Conservation (phyloP, 2,888 invertebrate genomes). For the Lasioglossum vierecki region DNA sequence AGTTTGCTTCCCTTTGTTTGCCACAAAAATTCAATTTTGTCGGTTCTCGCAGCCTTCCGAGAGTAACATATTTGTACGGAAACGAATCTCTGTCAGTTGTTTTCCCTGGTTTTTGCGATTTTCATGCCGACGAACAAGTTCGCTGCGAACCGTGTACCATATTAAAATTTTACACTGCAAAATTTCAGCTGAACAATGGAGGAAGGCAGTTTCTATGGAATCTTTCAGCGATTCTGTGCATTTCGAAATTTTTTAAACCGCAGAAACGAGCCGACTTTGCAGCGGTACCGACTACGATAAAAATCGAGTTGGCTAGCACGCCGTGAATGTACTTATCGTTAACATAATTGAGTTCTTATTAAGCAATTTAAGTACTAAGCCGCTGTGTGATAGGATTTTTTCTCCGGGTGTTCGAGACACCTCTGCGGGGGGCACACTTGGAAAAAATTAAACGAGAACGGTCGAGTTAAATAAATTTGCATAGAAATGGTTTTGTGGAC, state of each 20-base stretch:
- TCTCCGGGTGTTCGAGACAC: background rate
- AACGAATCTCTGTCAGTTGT: conserved; percentile 1
- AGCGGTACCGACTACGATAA: conserved; percentile 34
- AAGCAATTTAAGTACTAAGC: conserved; percentile 48
- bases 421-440: conserved; percentile 6
- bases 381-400: conserved; percentile 29
- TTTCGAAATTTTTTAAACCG: background rate
- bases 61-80: background rate
- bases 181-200: background rate
- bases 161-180: background rate
- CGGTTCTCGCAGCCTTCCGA: background rate
- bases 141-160: background rate
- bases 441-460: conserved; percentile 35
- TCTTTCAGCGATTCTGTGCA: background rate
- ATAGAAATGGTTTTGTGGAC: conserved; percentile 25
- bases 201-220: background rate
- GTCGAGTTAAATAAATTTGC: conserved; percentile 49
- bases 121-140: background rate
- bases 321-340: conserved; percentile 48
- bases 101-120: background rate
- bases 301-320: conserved; percentile 32
- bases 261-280: background rate
- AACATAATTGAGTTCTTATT: conserved; percentile 57
- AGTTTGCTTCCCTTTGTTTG: conserved; percentile 16
- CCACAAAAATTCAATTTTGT: background rate